Evolutionary conservation across 2,797 vertebrate genomes (phyloP).

Genomic region (Halcyon chelicuti): DNA sequence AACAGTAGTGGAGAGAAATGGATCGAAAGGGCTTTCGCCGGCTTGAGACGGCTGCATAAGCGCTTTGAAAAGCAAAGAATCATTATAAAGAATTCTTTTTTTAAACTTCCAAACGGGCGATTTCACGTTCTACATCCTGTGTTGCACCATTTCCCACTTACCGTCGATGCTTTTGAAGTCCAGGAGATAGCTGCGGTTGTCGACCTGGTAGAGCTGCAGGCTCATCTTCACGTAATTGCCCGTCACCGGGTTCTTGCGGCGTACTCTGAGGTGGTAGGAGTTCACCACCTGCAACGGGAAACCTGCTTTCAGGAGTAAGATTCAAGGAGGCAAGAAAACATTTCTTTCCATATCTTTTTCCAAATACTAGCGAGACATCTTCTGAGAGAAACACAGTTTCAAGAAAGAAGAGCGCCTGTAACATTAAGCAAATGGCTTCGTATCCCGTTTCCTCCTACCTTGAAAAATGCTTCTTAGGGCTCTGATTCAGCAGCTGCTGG

Average conservation of each 20-base stretch:
- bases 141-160: constrained; percentile 64
- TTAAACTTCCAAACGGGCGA: background rate
- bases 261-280: constrained; percentile 93
- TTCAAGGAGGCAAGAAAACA: background rate
- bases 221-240: constrained; percentile 99
- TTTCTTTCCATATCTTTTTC: background rate
- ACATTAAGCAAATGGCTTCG: background rate
- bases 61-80: background rate
- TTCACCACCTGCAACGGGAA: constrained; percentile 89
- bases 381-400: background rate
- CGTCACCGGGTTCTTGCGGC: constrained; percentile 94
- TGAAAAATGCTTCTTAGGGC: background rate
- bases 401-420: background rate
- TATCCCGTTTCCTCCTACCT: background rate
- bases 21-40: accelerated
- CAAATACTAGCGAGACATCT: background rate
- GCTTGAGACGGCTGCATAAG: background rate
- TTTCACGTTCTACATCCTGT: background rate
- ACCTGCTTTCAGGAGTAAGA: constrained; percentile 22
- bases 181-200: constrained; percentile 95
- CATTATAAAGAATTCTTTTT: background rate
- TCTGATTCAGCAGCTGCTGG: constrained; percentile 8
- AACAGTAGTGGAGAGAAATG: background rate
- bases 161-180: constrained; percentile 99
- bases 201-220: constrained; percentile 97